Evolutionary conservation across 1,140 invertebrate species (phyloP), one percentile per base, ranked within the genome.

Genomic region (Neuroterus valhalla): DNA sequence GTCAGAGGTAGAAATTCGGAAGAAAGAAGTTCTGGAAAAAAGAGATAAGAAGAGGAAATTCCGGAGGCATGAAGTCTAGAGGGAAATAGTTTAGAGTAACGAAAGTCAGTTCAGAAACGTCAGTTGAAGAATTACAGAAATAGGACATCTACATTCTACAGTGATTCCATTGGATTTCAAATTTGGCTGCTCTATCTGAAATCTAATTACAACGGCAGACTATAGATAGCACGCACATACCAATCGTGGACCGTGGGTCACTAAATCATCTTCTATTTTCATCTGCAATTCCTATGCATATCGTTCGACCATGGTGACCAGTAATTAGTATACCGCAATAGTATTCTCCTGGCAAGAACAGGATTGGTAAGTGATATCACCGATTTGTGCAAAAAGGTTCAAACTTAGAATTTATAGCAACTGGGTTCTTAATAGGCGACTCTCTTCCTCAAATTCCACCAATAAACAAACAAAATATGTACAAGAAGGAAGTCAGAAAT

Each of bases 191-290:
- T 62, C 55, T 62, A 62, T 62, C 55, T 62, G 31, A 23, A 23
- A 62, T 62, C 55, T 62, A 62, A 62, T 62, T 62, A 26, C 55
- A 62, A 62, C 26, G 55, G 31, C 55, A 62, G 55, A 62, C 26
- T 26, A n/a, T n/a, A 62, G 55, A 62, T 62, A 62, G 55, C 55
- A 62, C 31, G 55, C 55, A 62, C 26, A 62, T 23, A 31, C 31
- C 55, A 23, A 62, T 62, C 26, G 26, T 26, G 26, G 21, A 23
- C 55, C 55, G 31, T 6, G 26, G 55, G 55, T 62, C 55, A 62
- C 55, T 62, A 62, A 62, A 62, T 62, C 55, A 62, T 62, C 26
- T 26, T 5, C 55, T 62, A 14, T 26, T 62, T 62, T 62, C 55
- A 15, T 62, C 12, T 62, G 55, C 31, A 62, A 62, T 62, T 62